phyloP scores from a whole-genome alignment of 30 jellyfish, hydroid and myxozoan genomes.

The Turritopsis rubra region DNA sequence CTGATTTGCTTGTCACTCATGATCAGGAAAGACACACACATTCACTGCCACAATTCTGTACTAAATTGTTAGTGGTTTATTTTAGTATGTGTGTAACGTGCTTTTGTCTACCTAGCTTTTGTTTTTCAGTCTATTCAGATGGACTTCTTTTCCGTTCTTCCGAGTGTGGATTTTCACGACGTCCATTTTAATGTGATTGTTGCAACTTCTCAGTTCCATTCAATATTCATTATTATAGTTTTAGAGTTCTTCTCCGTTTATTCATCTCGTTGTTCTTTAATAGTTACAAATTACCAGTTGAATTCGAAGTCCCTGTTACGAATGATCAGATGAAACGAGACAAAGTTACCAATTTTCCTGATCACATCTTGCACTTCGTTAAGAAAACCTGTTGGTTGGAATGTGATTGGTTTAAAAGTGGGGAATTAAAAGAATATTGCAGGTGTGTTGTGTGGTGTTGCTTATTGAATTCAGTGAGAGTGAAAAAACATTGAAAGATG shows the following conservation, averaged over 20 bases:
- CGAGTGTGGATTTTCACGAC: too few relatives aligned
- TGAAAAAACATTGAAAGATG: too few relatives aligned
- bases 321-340: neutral
- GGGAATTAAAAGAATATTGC: neutral
- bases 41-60: neutral
- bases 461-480: too few relatives aligned
- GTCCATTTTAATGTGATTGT: too few relatives aligned
- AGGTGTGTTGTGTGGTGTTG: neutral
- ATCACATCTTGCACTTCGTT: neutral
- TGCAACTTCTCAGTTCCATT: too few relatives aligned
- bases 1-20: neutral
- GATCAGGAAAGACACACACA: neutral
- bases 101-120: too few relatives aligned
- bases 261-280: neutral
- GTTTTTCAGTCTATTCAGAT: too few relatives aligned
- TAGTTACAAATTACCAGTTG: neutral
- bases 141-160: too few relatives aligned
- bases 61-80: neutral
- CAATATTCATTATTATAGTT: too few relatives aligned
- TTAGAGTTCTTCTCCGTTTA: too few relatives aligned
- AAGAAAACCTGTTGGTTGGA: neutral
- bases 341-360: neutral
- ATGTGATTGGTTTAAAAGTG: constrained; percentile 18
- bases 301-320: neutral
- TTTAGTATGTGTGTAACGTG: neutral